phyloP scores from a whole-genome alignment of 2,888 invertebrate species.

The Cheilosia grossa region DNA sequence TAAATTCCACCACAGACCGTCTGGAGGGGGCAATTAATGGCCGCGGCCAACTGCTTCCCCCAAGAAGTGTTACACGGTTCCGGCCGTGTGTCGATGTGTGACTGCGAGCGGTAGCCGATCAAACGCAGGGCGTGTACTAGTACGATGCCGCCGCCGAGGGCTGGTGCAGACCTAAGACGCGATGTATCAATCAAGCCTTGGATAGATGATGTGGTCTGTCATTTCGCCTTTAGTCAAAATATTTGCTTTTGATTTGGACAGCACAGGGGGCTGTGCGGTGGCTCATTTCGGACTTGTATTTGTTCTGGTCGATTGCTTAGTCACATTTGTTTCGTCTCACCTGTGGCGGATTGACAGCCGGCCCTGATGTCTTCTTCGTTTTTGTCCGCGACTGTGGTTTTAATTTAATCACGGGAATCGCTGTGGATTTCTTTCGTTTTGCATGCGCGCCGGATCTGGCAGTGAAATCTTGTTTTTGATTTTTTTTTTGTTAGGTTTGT shows the following conservation, averaged over 20 bases:
- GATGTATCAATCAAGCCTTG: constrained; percentile 68
- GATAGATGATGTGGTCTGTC: constrained; percentile 55
- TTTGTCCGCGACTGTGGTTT: constrained; percentile 11
- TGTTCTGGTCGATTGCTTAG: constrained; percentile 70
- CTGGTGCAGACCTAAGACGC: constrained; percentile 27
- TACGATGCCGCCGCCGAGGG: constrained; percentile 25
- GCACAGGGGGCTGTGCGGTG: background rate
- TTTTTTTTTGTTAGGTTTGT: background rate
- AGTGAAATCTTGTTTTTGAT: constrained; percentile 37
- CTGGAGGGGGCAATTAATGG: constrained; percentile 54
- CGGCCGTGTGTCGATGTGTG: background rate
- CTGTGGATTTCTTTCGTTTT: constrained; percentile 63
- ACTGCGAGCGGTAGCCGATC: constrained; percentile 1
- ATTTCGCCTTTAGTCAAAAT: constrained; percentile 70
- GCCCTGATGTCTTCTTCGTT: constrained; percentile 4
- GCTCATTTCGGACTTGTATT: constrained; percentile 52
- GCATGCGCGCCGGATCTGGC: constrained; percentile 55
- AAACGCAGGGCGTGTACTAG: constrained; percentile 31
- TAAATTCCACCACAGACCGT: constrained; percentile 57
- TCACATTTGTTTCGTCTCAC: constrained; percentile 68
- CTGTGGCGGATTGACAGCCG: constrained; percentile 38
- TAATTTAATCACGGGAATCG: constrained; percentile 65
- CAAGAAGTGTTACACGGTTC: constrained; percentile 56
- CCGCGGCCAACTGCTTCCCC: constrained; percentile 27
- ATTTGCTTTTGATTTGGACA: constrained; percentile 34